Evolutionary conservation across 1,140 invertebrate species (phyloP), one percentile per base, ranked within the genome.

Genomic region (Brachystomella parvula): DNA sequence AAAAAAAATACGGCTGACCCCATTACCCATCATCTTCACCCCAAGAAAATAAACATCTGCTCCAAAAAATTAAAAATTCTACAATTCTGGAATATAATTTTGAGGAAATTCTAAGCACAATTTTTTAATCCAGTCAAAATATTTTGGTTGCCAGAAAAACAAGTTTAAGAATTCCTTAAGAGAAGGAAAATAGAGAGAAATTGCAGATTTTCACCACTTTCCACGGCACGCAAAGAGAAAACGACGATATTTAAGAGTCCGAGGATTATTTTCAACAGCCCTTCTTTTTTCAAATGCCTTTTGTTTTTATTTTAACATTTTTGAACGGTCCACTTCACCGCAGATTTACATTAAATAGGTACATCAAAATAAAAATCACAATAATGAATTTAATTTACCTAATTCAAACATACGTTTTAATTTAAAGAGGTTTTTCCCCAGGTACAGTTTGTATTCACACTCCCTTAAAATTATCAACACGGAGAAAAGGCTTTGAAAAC

Each of bases 361-460:
- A 67, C 66, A 67, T 64, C 66, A 67, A 67, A 67, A 67, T 67
- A 67, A 67, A 67, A 67, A 67, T 67, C 66, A 67, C 66, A 64
- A 47, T 17, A 44, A 6, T 67, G 44, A 44, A 61, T 67, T 30
- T 47, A 67, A 67, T 67, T 47, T 66, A 32, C 44, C 47, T 32
- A 59, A 59, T 59, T 21, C 57, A 59, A 28, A 31, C 24, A 32
- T 3, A 3, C 24, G 26, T 12, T 59, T 59, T 59, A 3, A 9
- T 30, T 30, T 9, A n/a, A 44, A 44, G n/a, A 9, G n/a, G 39
- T 9, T 59, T 9, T 28, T 9, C 30, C 6, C 6, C 57, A 30
- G 26, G 26, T 59, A 59, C 57, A 30, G 26, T 59, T 59, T 28
- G 3, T 59, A 12, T 59, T 32, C 9, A 59, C 15, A 3, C 57